Conservation (phyloP, 2,888 invertebrate genomes). For the Heliconius erato region DNA sequence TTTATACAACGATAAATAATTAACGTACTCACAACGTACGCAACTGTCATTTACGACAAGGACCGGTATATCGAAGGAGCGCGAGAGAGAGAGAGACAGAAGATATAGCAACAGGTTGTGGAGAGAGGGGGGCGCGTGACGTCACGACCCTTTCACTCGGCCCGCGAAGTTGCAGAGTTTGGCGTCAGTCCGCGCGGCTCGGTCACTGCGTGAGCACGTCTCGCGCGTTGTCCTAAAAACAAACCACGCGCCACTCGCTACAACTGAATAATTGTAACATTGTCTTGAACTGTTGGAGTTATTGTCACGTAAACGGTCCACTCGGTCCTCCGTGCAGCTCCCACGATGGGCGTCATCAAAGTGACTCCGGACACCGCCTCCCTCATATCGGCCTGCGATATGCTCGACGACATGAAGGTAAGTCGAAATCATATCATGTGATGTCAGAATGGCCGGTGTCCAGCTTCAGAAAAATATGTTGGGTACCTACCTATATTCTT, state of each 20-base stretch:
- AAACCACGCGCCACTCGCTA: conserved; percentile 73
- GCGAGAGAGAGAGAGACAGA: conserved; percentile 61
- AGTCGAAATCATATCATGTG: conserved; percentile 65
- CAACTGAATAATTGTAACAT: conserved; percentile 59
- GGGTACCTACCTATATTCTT: conserved; percentile 51
- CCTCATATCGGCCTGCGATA: conserved; percentile 79
- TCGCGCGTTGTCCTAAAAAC: conserved; percentile 75
- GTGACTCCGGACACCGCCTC: conserved; percentile 78
- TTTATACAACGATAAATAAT: conserved; percentile 27
- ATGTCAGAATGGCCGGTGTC: conserved; percentile 57
- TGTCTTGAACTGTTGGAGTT: conserved; percentile 53
- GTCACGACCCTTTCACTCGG: conserved; percentile 85
- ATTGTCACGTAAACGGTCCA: conserved; percentile 72
- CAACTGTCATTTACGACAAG: conserved; percentile 68
- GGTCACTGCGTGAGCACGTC: conserved; percentile 81
- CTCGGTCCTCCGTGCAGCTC: conserved; percentile 69
- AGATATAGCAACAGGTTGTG: conserved; percentile 80
- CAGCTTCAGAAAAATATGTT: conserved; percentile 63
- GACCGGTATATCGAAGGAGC: conserved; percentile 65
- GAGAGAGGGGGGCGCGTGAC: conserved; percentile 81
- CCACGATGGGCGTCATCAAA: conserved; percentile 81
- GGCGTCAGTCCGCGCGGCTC: conserved; percentile 83
- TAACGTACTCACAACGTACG: conserved; percentile 48
- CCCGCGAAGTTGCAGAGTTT: conserved; percentile 64
- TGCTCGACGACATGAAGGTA: conserved; percentile 84